Evolutionary conservation across 2,888 invertebrate genomes (phyloP), one percentile per base, ranked within the genome.

Genomic region (Luffia ferchaultella): DNA sequence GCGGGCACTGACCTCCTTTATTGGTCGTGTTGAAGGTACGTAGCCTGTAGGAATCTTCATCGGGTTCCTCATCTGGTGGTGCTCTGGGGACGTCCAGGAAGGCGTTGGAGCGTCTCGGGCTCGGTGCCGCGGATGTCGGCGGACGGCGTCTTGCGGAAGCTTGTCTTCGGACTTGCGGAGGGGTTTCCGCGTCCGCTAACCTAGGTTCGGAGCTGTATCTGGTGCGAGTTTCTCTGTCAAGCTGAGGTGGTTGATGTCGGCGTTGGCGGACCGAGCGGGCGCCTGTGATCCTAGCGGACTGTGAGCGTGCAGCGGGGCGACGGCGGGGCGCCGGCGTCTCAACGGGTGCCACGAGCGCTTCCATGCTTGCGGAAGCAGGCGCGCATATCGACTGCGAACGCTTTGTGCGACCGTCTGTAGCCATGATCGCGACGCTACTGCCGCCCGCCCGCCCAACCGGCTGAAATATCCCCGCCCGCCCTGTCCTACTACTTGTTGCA

Each of bases 21-120:
- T 92, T 89, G 62, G 96, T 93, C 79, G 92, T 92, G 80, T 94
- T 93, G 86, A 98, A 98, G 60, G 95, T 95, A 63, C 97, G 88
- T 63, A 97, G 89, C 58, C 96, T 88, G 80, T 96, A 95, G 56
- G 93, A 91, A 75, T 95, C 95, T 64, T 94, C 94, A 63, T 94
- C 93, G 50, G 91, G 91, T 56, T 89, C 88, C 19, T 87, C 85
- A 50, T 77, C 80, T 50, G 69, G 67, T 2, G 69, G 58, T 42
- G 62, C 61, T 53, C 67, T 66, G 0, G 91, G 91, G 18, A 92
- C 91, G 65, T 91, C 91, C 54, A 91, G 79, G 75, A 90, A 91
- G 46, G 90, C 90, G 56, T 89, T 87, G 58, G 89, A 89, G 66
- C 90, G 89, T 50, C 90, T 82, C 7, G 88, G 87, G 53, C 76